These are phyloP conservation scores for Strix aluco DNA, from an alignment of 2,113 vertebrate genomes.

Conservation along the genomic window DNA sequence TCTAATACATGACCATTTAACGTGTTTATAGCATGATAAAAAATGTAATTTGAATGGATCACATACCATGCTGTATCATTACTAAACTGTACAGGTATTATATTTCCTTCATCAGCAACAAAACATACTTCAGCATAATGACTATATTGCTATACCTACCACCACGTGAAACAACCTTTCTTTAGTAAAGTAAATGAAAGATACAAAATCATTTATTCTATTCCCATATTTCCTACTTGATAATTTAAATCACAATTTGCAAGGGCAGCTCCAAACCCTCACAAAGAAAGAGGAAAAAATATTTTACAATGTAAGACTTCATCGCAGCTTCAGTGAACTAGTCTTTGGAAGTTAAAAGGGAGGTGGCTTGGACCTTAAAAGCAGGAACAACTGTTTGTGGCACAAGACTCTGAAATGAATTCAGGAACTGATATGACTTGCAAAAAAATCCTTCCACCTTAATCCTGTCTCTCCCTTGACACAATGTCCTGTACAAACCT, in stretches of 20 bases:
- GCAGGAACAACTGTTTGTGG: neutral
- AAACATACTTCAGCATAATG: neutral
- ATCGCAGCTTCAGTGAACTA: neutral
- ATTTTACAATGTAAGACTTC: neutral
- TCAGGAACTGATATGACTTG: neutral
- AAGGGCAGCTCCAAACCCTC: neutral
- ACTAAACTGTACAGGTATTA: neutral
- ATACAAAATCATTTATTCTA: neutral
- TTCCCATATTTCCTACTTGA: neutral
- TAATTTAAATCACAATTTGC: neutral
- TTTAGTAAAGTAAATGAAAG: neutral
- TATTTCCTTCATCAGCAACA: neutral
- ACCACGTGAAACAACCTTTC: neutral
- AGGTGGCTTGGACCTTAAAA: neutral
- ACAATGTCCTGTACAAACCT: neutral
- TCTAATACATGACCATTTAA: neutral
- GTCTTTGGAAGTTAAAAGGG: neutral
- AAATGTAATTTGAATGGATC: neutral
- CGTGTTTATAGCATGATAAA: neutral
- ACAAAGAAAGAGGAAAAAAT: neutral
- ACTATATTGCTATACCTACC: neutral
- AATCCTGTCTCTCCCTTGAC: neutral
- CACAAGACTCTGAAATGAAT: neutral
- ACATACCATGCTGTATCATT: neutral
- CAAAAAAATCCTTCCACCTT: neutral